Conservation (phyloP, 2,797 vertebrate genomes). For the Heterohyrax brucei region DNA sequence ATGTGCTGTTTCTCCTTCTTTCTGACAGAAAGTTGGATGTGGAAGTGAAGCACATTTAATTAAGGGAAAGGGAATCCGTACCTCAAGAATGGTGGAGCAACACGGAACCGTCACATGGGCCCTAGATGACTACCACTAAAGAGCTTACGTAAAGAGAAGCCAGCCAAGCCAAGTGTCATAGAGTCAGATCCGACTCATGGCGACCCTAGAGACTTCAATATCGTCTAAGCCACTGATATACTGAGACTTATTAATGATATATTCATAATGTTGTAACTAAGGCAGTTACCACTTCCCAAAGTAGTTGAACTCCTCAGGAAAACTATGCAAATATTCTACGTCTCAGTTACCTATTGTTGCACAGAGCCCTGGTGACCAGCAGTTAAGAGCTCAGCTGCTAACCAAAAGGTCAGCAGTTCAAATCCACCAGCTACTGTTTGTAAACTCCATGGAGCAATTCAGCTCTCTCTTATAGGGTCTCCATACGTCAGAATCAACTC, state of each 20-base stretch:
- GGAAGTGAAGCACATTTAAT: background rate
- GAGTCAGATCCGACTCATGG: no score
- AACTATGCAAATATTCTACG: background rate
- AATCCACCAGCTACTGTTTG: no score
- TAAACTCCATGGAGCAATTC: no score
- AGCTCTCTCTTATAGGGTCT: no score
- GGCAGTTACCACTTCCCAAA: background rate
- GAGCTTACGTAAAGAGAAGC: background rate
- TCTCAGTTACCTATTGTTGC: background rate
- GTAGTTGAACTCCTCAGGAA: background rate
- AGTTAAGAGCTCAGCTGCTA: no score
- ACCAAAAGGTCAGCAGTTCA: no score
- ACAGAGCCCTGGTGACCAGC: no score
- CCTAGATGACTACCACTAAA: background rate
- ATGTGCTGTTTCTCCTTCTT: no score
- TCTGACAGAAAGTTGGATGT: background rate
- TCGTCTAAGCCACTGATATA: background rate
- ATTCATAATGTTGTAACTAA: background rate
- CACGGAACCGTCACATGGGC: background rate
- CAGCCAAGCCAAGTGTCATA: no score
- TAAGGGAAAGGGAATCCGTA: background rate
- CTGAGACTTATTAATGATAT: background rate
- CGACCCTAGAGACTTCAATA: background rate
- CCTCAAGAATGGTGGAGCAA: background rate
- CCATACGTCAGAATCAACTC: no score